These are phyloP conservation scores for Prinia subflava DNA, from an alignment of 2,113 vertebrate species.

Conservation along the genomic window DNA sequence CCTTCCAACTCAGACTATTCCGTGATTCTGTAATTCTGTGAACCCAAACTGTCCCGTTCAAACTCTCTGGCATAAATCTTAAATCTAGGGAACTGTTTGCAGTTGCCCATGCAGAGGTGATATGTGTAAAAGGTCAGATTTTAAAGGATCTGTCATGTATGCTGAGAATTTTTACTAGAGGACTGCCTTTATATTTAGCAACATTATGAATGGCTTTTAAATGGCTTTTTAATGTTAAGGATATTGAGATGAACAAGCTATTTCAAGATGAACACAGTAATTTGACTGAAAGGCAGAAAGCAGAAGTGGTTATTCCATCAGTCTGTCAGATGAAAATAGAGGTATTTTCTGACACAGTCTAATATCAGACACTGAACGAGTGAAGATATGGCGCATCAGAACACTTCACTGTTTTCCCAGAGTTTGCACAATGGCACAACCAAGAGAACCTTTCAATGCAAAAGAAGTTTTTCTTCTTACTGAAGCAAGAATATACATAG, in stretches of 20 bases:
- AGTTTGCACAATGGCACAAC: not conserved
- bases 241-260: not conserved
- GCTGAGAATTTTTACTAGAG: not conserved
- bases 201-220: not conserved
- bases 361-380: not conserved
- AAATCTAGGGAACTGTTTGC: not conserved
- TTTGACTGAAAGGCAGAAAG: not conserved
- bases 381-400: not conserved
- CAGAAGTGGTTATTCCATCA: not conserved
- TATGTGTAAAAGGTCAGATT: not conserved
- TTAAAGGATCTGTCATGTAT: not conserved
- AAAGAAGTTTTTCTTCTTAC: not conserved
- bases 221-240: not conserved
- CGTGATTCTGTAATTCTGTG: not conserved
- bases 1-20: not conserved
- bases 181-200: not conserved
- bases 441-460: not conserved
- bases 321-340: not conserved
- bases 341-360: not conserved
- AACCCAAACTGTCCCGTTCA: not conserved
- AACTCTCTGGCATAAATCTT: not conserved
- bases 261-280: not conserved
- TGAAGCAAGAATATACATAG: not conserved
- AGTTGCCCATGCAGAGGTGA: not conserved
- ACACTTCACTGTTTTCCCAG: not conserved